Evolutionary conservation across 2,797 vertebrate genomes (phyloP).

Genomic region (Tapirus indicus): DNA sequence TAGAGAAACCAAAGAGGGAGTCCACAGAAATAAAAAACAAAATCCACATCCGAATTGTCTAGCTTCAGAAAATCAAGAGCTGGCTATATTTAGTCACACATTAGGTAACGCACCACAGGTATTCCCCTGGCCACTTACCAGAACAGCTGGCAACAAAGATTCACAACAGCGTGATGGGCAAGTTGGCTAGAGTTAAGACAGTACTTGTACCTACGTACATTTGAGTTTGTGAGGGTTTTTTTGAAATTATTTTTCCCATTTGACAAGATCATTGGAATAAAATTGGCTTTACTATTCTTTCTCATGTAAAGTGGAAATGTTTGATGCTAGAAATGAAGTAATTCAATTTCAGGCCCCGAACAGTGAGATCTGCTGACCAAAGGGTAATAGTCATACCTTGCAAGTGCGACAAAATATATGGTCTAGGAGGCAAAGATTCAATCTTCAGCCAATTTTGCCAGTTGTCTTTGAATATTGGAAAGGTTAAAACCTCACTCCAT

Average conservation of each 20-base stretch:
- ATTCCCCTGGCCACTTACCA: neutral
- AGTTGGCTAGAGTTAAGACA: neutral
- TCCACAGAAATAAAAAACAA: neutral
- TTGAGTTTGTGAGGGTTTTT: neutral
- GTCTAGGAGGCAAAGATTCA: neutral
- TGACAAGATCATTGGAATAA: conserved; percentile 10
- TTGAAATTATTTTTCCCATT: conserved; percentile 3
- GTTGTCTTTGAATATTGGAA: neutral
- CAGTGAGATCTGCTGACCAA: neutral
- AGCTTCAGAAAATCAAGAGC: conserved; percentile 24
- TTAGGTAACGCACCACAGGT: neutral
- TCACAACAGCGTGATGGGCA: neutral
- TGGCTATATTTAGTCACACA: conserved; percentile 33
- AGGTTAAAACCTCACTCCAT: neutral
- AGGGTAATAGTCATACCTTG: neutral
- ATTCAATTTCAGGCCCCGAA: conserved; percentile 23
- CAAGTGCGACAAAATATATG: neutral
- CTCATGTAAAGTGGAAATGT: neutral
- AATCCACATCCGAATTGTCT: conserved; percentile 9
- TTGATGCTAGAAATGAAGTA: conserved; percentile 4
- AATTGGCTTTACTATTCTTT: conserved; percentile 39
- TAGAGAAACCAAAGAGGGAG: conserved; percentile 32
- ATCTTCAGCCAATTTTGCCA: conserved; percentile 8
- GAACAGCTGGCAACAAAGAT: neutral
- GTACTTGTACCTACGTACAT: neutral